Conservation (phyloP, 2,113 vertebrate genomes). For the Halcyon malimbica region DNA sequence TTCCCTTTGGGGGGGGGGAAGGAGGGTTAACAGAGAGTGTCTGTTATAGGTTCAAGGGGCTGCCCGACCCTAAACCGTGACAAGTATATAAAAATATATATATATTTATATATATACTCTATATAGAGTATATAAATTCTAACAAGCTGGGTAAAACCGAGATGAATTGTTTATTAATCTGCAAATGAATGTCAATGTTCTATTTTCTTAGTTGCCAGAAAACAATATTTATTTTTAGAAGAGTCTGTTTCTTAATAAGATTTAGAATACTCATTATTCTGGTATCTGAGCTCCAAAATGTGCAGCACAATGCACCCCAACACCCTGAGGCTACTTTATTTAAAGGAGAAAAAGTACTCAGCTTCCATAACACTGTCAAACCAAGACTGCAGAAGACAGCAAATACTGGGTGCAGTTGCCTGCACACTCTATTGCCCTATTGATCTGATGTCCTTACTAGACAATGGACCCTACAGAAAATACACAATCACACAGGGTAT, state of each 20-base stretch:
- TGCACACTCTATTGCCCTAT: rapidly evolving
- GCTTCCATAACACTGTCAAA: neutral
- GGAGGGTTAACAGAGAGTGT: too few relatives aligned
- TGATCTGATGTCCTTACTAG: neutral
- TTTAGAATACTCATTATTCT: neutral
- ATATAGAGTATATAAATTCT: neutral
- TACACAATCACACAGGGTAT: rapidly evolving
- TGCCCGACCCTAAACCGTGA: too few relatives aligned
- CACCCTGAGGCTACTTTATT: neutral
- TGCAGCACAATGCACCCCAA: neutral
- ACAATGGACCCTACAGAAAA: neutral
- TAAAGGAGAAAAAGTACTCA: neutral
- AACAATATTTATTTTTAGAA: neutral
- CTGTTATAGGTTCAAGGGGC: too few relatives aligned
- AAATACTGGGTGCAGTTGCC: neutral
- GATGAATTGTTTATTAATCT: neutral
- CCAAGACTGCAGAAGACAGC: neutral
- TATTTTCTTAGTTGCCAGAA: neutral
- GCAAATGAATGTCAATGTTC: neutral
- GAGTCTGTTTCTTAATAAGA: neutral
- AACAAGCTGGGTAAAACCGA: neutral
- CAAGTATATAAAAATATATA: too few relatives aligned
- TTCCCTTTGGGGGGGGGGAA: too few relatives aligned
- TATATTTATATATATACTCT: too few relatives aligned
- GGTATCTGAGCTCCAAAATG: neutral